Conservation (phyloP, 2,113 vertebrate genomes). For the Aspiorhynchus laticeps region DNA sequence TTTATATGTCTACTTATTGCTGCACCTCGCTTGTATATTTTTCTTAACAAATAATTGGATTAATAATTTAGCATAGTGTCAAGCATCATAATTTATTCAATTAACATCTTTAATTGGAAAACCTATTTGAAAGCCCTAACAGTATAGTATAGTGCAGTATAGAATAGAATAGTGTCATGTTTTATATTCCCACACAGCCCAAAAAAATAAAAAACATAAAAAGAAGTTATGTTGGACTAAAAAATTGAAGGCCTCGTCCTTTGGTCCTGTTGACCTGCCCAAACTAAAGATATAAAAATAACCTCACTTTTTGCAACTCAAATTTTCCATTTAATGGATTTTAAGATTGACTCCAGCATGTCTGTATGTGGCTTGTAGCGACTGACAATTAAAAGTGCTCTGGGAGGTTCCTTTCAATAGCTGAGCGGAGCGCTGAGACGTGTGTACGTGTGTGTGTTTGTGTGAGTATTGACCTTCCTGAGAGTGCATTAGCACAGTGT, state of each 20-base stretch:
- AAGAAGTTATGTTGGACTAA: neutral
- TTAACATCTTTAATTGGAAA: neutral
- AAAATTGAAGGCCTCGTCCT: neutral
- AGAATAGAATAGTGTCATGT: neutral
- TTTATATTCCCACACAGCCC: neutral
- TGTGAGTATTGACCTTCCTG: conserved; percentile 38
- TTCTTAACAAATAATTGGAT: neutral
- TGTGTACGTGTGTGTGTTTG: conserved; percentile 20
- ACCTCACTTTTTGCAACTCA: conserved; percentile 3
- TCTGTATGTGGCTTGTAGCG: neutral
- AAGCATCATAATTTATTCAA: neutral
- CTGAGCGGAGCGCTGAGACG: neutral
- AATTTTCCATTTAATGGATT: conserved; percentile 4
- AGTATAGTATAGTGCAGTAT: neutral
- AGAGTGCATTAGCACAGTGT: conserved; percentile 52
- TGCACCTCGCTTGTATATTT: neutral
- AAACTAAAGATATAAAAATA: neutral
- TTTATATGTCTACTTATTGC: neutral
- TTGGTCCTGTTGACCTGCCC: neutral
- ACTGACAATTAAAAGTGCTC: conserved; percentile 27
- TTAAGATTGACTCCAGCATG: neutral
- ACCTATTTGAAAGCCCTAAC: neutral
- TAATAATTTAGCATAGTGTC: neutral
- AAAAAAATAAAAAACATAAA: neutral
- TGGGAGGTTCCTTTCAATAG: conserved; percentile 34